These are phyloP conservation scores for Eubucco bourcierii DNA, from an alignment of 2,113 vertebrate species.

Conservation along the genomic window DNA sequence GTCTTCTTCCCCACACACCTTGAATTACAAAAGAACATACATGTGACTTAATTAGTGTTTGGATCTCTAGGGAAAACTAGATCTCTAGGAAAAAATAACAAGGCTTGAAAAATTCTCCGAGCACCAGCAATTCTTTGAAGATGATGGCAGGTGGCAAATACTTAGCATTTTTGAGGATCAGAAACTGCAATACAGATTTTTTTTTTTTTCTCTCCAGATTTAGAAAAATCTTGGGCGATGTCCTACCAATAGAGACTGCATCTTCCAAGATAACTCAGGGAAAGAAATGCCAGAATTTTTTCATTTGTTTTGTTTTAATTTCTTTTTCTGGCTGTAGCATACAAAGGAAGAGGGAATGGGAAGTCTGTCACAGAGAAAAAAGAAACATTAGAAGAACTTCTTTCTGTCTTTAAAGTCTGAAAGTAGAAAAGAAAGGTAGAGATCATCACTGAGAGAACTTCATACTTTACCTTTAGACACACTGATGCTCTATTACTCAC, in stretches of 20 bases:
- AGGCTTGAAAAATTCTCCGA: constrained; percentile 18
- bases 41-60: not conserved
- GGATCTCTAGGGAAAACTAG: not conserved
- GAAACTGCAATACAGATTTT: not conserved
- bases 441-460: not conserved
- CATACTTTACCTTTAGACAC: not conserved
- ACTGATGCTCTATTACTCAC: not conserved
- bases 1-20: not conserved
- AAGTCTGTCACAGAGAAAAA: not conserved
- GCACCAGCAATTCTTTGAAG: not conserved
- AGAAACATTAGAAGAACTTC: not conserved
- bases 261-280: not conserved
- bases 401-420: not conserved
- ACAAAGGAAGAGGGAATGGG: not conserved
- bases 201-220: not conserved
- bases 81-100: not conserved
- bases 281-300: not conserved
- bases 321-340: not conserved
- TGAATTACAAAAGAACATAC: not conserved
- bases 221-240: not conserved
- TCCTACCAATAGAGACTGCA: not conserved
- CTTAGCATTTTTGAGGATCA: constrained; percentile 7
- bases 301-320: not conserved
- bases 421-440: not conserved
- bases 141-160: constrained; percentile 17